Conservation (phyloP, 2,888 invertebrate species). For the Lycaena phlaeas region DNA sequence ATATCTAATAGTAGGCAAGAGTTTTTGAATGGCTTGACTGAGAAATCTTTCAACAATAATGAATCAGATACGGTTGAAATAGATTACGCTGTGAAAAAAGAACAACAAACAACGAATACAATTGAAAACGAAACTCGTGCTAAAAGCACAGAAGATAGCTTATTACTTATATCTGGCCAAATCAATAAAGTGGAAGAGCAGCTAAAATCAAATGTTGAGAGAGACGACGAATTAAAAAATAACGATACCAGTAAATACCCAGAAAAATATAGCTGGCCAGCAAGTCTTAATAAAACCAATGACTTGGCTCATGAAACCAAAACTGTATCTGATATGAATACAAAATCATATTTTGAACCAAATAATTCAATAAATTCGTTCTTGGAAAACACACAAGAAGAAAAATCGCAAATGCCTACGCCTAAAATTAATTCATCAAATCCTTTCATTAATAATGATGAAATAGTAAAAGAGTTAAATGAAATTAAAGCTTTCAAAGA, state of each 20-base stretch:
- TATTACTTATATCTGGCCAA: slow-evolving; percentile 62
- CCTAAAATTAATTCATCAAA: slow-evolving; percentile 44
- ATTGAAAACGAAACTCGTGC: slow-evolving; percentile 35
- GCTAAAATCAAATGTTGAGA: slow-evolving; percentile 60
- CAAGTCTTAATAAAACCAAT: slow-evolving; percentile 37
- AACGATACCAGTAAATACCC: not conserved
- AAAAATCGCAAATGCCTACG: slow-evolving; percentile 21
- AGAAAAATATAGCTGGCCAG: not conserved
- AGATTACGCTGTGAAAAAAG: slow-evolving; percentile 28
- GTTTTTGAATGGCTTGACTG: slow-evolving; percentile 62
- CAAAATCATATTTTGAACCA: not conserved
- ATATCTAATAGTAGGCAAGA: slow-evolving; percentile 63
- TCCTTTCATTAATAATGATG: slow-evolving; percentile 50
- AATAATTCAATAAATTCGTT: not conserved
- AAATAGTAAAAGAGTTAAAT: slow-evolving; percentile 53
- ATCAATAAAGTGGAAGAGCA: slow-evolving; percentile 63
- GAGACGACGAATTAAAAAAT: slow-evolving; percentile 27
- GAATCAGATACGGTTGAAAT: slow-evolving; percentile 37
- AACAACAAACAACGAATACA: slow-evolving; percentile 19
- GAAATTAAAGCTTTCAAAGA: slow-evolving; percentile 66
- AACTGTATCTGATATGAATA: not conserved
- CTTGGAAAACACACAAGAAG: slow-evolving; percentile 15
- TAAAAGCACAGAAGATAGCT: slow-evolving; percentile 64
- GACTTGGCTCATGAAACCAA: slow-evolving; percentile 15
- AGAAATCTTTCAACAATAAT: slow-evolving; percentile 34